Evolutionary conservation across 2,888 invertebrate genomes (phyloP), one percentile per base, ranked within the genome.

Genomic region (Eucriotettix oculatus): DNA sequence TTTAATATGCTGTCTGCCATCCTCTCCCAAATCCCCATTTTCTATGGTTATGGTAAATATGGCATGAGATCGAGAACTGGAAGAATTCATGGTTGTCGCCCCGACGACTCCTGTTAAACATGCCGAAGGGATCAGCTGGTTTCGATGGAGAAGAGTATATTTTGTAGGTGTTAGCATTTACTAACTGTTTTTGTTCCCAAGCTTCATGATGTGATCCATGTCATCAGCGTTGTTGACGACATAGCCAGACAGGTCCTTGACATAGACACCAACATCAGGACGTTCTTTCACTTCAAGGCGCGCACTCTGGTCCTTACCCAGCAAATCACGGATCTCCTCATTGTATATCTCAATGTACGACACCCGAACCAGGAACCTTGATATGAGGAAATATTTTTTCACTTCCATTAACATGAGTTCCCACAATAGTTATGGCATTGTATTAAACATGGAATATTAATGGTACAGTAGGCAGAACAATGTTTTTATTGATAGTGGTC

Each of bases 301-400:
- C n/a, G 71, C 70, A 66, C 85, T 85, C 43, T 92, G 90, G 73
- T 94, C 90, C 72, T 90, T 91, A 1, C 75, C 72, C 9, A 99
- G 78, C 54, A 99, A 78, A 76, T 99, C 99, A 41, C 97, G 81
- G 0, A 99, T 94, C 74, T 99, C 98, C 74, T 99, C 99, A 73
- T 99, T 99, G 75, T 99, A 99, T 64, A 99, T 98, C 78, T 99
- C 98, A 74, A 99, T 78, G 73, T 98, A 99, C 0, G 98, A 96
- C 9, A 97, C 97, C 66, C 97, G 85, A 10, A 99, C 98, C 58
- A 98, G 79, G 75, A 99, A 99, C 69, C 90, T 90, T 69, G 10
- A 68, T 63, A 59, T 57, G n/a, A n/a, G n/a, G 7, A 29, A 5
- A 29, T 7, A 29, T 29, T 29, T 29, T 29, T 29, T 29, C 29